Evolutionary conservation across 2,113 vertebrate genomes (phyloP).

Genomic region (Scortum barcoo): DNA sequence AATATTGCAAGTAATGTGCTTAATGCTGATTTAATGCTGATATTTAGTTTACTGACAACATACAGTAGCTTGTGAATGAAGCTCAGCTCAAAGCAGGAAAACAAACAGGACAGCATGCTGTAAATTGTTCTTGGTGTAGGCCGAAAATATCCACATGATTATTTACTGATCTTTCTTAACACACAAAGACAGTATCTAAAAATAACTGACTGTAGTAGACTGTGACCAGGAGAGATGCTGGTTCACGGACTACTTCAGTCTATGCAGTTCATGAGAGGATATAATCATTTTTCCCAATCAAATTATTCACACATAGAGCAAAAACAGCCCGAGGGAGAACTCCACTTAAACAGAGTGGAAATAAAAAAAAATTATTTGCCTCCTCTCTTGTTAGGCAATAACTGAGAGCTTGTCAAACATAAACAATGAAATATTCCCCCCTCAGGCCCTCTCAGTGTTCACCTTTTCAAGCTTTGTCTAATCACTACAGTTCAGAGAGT

Average conservation of each 20-base stretch:
- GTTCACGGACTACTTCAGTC: background rate
- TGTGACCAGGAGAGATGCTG: background rate
- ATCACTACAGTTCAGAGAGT: slow-evolving; percentile 20
- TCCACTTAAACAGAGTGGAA: slow-evolving; percentile 42
- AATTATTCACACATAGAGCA: slow-evolving; percentile 19
- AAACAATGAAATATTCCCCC: slow-evolving; percentile 51
- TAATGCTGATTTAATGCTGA: too few species aligned
- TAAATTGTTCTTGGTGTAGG: background rate
- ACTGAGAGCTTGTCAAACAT: slow-evolving; percentile 56
- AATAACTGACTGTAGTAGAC: background rate
- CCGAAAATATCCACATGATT: background rate
- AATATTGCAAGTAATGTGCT: too few species aligned
- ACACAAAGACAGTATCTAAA: background rate
- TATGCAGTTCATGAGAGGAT: slow-evolving; percentile 17
- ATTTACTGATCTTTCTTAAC: background rate
- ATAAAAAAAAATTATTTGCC: slow-evolving; percentile 25
- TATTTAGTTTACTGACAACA: too few species aligned
- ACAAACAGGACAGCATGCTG: background rate
- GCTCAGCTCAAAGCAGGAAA: background rate
- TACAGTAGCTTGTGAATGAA: too few species aligned
- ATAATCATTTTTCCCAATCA: background rate
- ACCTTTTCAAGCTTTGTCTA: slow-evolving; percentile 24
- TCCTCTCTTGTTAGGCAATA: slow-evolving; percentile 37
- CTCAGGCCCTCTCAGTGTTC: slow-evolving; percentile 2
- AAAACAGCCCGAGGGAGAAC: slow-evolving; percentile 42